These are phyloP conservation scores for Strigamia maritima DNA, from an alignment of 2,888 invertebrate species.

Conservation along the genomic window DNA sequence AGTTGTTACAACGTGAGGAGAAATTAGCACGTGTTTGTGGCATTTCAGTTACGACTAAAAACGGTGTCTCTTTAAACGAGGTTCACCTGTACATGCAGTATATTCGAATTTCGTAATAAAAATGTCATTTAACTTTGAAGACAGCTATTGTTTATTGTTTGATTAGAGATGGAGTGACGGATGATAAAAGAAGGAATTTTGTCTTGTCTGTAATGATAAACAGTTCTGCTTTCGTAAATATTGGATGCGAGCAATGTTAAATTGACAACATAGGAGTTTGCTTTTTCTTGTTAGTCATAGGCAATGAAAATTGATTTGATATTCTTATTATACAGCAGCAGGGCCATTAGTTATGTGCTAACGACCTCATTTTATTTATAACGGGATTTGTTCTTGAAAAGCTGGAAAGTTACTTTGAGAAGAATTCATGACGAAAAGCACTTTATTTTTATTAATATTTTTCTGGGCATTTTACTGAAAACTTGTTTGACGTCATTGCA, in stretches of 20 bases:
- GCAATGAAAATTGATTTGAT: conserved; percentile 34
- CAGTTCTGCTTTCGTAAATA: neutral
- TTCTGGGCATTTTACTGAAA: neutral
- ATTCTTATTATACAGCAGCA: neutral
- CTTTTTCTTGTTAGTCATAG: neutral
- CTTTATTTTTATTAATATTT: conserved; percentile 32
- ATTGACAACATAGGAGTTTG: conserved; percentile 1
- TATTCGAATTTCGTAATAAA: too few relatives aligned
- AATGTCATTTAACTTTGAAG: too few relatives aligned
- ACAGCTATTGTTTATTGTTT: too few relatives aligned
- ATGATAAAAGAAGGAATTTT: neutral
- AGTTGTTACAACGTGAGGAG: too few relatives aligned
- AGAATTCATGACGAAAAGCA: conserved; percentile 17
- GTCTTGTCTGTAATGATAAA: neutral
- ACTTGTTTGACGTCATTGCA: conserved; percentile 2
- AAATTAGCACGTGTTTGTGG: too few relatives aligned
- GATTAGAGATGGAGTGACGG: too few relatives aligned
- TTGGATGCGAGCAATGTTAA: neutral
- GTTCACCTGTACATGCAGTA: too few relatives aligned
- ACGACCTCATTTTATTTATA: conserved; percentile 12
- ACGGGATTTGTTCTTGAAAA: neutral
- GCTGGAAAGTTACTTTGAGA: neutral
- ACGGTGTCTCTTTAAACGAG: too few relatives aligned
- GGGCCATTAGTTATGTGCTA: conserved; percentile 15
- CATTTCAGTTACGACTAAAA: too few relatives aligned